Conservation (phyloP, 2,113 vertebrate genomes). For the Cygnus atratus region DNA sequence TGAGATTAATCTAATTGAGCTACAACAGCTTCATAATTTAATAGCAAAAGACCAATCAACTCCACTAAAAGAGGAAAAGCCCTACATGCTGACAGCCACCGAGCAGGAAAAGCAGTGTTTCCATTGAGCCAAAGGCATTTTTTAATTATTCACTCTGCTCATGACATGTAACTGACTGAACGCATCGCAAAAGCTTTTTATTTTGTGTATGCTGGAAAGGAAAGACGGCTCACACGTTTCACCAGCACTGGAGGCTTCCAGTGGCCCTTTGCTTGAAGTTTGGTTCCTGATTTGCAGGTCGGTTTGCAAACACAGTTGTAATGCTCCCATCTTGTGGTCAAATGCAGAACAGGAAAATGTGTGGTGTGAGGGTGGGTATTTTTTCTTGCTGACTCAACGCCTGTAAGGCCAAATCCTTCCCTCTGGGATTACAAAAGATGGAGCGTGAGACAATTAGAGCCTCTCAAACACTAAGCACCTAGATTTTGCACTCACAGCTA, state of each 20-base stretch:
- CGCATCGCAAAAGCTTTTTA: neutral
- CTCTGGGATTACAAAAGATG: neutral
- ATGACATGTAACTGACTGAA: neutral
- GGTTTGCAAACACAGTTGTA: slow-evolving; percentile 58
- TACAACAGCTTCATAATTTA: neutral
- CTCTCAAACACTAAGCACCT: neutral
- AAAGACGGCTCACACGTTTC: neutral
- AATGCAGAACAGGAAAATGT: slow-evolving; percentile 28
- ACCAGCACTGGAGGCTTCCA: neutral
- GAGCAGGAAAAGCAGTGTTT: neutral
- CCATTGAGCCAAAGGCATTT: neutral
- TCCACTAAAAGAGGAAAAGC: neutral
- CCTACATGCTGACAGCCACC: fast-evolving
- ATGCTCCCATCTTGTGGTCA: slow-evolving; percentile 75
- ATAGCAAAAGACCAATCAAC: neutral
- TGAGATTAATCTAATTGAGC: neutral
- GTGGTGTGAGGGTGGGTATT: no score
- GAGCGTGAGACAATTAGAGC: neutral
- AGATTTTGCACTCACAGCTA: neutral
- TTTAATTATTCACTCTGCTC: neutral
- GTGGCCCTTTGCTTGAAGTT: neutral
- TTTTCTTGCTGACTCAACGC: slow-evolving; percentile 15
- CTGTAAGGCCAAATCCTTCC: neutral
- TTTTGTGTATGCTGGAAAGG: neutral
- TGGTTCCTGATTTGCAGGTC: neutral